These are phyloP conservation scores for Eupithecia subfuscata DNA, from an alignment of 2,888 invertebrate species.

Conservation along the genomic window DNA sequence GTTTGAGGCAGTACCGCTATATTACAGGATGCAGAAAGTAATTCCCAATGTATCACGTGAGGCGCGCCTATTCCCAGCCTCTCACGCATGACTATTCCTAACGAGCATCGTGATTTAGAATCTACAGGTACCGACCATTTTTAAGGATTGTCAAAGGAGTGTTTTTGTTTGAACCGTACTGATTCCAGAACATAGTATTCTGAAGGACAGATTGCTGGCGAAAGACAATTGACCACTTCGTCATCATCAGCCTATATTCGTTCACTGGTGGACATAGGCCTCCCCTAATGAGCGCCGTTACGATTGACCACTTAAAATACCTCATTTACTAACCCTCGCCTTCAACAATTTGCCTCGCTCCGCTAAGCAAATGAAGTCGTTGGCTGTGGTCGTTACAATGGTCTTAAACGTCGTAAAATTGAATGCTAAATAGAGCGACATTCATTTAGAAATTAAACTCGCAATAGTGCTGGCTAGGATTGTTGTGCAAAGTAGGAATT, in stretches of 20 bases:
- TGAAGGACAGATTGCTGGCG: background rate
- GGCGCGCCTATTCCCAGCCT: no score
- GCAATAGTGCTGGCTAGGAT: background rate
- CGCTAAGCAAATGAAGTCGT: conserved; percentile 38
- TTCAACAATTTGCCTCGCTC: conserved; percentile 23
- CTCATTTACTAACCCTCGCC: conserved; percentile 8
- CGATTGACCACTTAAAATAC: conserved; percentile 8
- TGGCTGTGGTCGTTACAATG: conserved; percentile 32
- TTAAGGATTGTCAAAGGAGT: background rate
- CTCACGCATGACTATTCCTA: no score
- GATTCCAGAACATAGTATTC: background rate
- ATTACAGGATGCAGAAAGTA: background rate
- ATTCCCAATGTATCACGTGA: no score
- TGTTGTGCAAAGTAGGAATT: background rate
- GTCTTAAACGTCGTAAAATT: conserved; percentile 36
- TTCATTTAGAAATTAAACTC: conserved; percentile 3
- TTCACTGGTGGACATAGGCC: background rate
- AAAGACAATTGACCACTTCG: background rate
- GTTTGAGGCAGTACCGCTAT: background rate
- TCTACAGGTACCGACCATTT: no score
- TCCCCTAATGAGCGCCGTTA: background rate
- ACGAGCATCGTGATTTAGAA: no score
- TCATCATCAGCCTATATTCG: background rate
- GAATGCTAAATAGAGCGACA: conserved; percentile 21
- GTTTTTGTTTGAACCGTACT: background rate